Evolutionary conservation across 1,140 invertebrate genomes (phyloP), one percentile per base, ranked within the genome.

Genomic region (Ceratina calcarata): DNA sequence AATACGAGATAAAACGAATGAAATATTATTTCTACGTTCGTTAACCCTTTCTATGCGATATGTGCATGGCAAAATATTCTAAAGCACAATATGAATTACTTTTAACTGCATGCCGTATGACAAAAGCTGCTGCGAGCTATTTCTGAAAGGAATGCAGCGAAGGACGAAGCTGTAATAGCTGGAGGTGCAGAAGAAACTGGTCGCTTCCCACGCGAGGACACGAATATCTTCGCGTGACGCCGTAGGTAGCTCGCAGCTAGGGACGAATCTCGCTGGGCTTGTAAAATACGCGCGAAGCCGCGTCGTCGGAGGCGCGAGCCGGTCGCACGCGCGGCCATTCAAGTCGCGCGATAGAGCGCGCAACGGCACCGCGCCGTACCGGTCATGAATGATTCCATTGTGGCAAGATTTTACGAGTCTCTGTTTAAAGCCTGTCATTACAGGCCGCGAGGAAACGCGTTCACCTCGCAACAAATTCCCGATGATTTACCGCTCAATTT

Each of bases 401-500:
- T 91, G 87, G 79, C 87, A 87, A 84, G 84, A 90, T 92, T 93
- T 93, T 92, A 93, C 88, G 92, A 93, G 91, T 90, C 84, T 86
- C 84, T 88, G 86, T 89, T 45, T 89, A 88, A 92, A 89, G 89
- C 89, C 91, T 90, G 91, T 93, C 90, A 93, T 93, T 93, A 93
- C 83, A 51, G 16, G n/a, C 61, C 68, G 75, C 37, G 64, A 84
- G 83, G 27, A 67, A 51, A 55, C 24, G 73, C 85, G 78, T 20
- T 22, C 67, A 32, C 67, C 67, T 72, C 83, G 78, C 66, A 88
- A 89, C 81, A 89, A 91, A 90, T 87, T 78, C 78, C 75, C 84
- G 53, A 80, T 92, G 92, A 92, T 93, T 93, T 93, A 92, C 87
- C 70, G 88, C 86, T 88, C 87, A 91, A 92, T 92, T 91, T 90